Conservation (phyloP, 2,797 vertebrate species). For the Clarias platycephalus region DNA sequence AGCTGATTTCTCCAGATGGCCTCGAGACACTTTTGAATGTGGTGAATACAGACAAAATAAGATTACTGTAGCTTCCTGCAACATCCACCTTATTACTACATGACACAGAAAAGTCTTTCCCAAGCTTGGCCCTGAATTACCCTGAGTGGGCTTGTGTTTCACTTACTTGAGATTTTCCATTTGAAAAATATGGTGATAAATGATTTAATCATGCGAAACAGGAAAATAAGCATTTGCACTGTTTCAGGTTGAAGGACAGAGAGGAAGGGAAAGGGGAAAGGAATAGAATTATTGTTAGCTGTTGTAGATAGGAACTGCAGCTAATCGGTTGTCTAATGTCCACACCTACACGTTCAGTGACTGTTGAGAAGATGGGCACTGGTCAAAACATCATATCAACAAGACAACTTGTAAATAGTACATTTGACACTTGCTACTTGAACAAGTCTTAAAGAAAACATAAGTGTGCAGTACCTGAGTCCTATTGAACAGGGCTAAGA, state of each 20-base stretch:
- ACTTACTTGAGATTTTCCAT: not conserved
- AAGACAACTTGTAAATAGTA: not conserved
- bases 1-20: conserved; percentile 28
- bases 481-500: not conserved
- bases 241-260: not conserved
- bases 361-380: not conserved
- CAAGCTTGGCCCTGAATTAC: not conserved
- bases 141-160: not conserved
- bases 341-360: not conserved
- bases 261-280: no score
- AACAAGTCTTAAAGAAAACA: not conserved
- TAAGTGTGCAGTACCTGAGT: not conserved
- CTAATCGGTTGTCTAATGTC: not conserved
- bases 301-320: not conserved
- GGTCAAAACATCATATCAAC: not conserved
- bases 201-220: not conserved
- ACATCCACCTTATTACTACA: not conserved
- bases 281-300: not conserved
- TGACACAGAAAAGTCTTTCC: conserved; percentile 1
- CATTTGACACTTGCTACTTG: not conserved
- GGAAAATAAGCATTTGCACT: not conserved
- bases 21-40: conserved; percentile 36
- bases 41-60: not conserved
- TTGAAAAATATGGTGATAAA: not conserved
- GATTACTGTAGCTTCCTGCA: conserved; percentile 17